Conservation (phyloP, 1,140 invertebrate species). For the Druon quercuslanigerum region DNA sequence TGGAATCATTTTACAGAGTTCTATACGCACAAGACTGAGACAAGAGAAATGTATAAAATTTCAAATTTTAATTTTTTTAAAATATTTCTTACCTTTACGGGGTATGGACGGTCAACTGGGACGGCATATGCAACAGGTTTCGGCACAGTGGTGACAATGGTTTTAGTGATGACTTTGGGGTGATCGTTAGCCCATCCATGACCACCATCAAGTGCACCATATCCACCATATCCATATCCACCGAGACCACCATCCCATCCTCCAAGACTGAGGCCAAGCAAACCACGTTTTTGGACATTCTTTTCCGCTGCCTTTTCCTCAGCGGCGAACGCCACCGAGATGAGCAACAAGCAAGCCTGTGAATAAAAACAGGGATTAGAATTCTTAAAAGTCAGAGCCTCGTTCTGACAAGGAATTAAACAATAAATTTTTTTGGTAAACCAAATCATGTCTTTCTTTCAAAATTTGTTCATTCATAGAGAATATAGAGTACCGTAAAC, state of each 20-base stretch:
- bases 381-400: background rate
- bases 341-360: slow-evolving; percentile 68
- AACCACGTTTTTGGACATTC: slow-evolving; percentile 68
- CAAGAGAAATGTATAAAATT: slow-evolving; percentile 40
- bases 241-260: slow-evolving; percentile 41
- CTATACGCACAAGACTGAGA: background rate
- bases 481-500: no score
- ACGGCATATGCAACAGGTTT: slow-evolving; percentile 65
- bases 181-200: slow-evolving; percentile 45
- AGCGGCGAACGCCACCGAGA: slow-evolving; percentile 63
- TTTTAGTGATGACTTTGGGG: slow-evolving; percentile 60
- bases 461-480: no score
- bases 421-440: no score
- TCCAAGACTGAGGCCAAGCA: slow-evolving; percentile 50
- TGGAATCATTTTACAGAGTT: no score
- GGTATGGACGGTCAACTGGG: slow-evolving; percentile 68
- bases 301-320: slow-evolving; percentile 56
- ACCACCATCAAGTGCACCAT: slow-evolving; percentile 35
- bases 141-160: slow-evolving; percentile 54
- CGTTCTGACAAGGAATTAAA: no score
- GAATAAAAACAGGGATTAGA: slow-evolving; percentile 24
- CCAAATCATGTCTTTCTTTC: no score
- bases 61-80: slow-evolving; percentile 40
- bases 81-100: slow-evolving; percentile 65
- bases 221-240: slow-evolving; percentile 43